Conservation (phyloP, 2,888 invertebrate species). For the Alloplasta piceator region DNA sequence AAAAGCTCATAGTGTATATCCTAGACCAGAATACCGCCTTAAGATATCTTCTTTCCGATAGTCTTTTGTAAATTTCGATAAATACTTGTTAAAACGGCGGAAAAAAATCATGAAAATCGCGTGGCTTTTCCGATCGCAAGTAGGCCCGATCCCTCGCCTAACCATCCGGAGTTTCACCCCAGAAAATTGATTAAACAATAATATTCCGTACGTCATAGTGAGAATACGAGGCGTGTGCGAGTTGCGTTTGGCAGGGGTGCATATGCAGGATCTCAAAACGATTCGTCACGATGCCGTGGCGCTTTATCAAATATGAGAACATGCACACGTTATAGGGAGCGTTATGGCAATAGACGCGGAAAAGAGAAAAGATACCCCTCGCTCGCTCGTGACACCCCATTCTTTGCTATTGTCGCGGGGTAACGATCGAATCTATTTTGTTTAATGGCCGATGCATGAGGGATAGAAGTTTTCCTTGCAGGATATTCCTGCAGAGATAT, state of each 20-base stretch:
- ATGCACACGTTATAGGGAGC: background rate
- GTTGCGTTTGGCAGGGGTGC: slow-evolving; percentile 37
- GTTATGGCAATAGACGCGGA: slow-evolving; percentile 3
- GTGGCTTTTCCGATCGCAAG: no score
- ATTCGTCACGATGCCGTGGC: slow-evolving; percentile 30
- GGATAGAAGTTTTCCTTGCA: slow-evolving; percentile 37
- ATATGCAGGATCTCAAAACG: slow-evolving; percentile 23
- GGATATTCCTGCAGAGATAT: slow-evolving; percentile 27
- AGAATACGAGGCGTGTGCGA: background rate
- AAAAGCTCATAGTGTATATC: no score
- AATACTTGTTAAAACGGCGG: no score
- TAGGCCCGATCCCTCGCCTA: no score
- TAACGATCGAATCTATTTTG: slow-evolving; percentile 47
- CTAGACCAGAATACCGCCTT: no score
- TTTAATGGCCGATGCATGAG: slow-evolving; percentile 46
- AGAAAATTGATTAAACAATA: background rate
- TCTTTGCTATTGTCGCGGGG: slow-evolving; percentile 26
- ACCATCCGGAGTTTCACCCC: no score
- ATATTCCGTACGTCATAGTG: background rate
- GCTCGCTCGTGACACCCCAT: background rate
- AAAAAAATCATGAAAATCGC: no score
- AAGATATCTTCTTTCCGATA: no score
- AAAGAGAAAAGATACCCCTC: slow-evolving; percentile 19
- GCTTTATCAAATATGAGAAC: slow-evolving; percentile 8
- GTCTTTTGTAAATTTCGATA: no score